phyloP scores from a whole-genome alignment of 64 coral and sea anemone genomes.

The Trachythela sp. region DNA sequence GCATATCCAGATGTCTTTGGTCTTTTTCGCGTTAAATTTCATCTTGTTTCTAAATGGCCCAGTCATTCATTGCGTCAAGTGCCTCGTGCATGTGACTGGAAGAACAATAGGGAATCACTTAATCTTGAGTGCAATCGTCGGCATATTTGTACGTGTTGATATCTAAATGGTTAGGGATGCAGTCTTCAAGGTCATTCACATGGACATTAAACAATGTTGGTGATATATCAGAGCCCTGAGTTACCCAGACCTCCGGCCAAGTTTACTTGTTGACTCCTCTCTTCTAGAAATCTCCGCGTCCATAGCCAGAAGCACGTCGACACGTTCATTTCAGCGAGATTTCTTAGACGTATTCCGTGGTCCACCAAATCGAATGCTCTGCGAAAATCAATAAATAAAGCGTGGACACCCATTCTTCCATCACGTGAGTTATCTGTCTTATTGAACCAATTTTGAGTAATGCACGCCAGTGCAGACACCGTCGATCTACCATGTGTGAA shows the following conservation, averaged over 20 bases:
- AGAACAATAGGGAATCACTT: not conserved
- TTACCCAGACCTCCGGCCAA: not conserved
- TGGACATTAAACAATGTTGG: conserved; percentile 46
- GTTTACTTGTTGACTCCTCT: conserved; percentile 36
- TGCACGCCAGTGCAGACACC: not conserved
- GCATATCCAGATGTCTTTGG: too few relatives aligned
- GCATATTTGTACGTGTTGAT: too few relatives aligned
- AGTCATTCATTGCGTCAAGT: not conserved
- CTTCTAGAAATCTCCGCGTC: conserved; percentile 30
- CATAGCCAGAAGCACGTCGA: conserved; percentile 6
- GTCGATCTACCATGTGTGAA: not conserved
- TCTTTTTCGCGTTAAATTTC: not conserved
- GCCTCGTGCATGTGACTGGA: not conserved
- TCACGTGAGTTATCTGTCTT: not conserved
- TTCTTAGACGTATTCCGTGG: conserved; percentile 26
- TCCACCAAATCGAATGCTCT: conserved; percentile 49
- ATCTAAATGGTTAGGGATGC: not conserved
- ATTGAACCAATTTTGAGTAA: not conserved
- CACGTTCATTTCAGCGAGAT: conserved; percentile 9
- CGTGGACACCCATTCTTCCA: not conserved
- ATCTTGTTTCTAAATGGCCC: not conserved
- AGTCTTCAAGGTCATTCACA: conserved; percentile 40
- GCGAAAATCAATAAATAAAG: conserved; percentile 41
- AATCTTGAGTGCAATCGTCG: not conserved
- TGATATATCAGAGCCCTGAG: conserved; percentile 42